phyloP scores from a whole-genome alignment of 2,888 invertebrate genomes.

The Watsonalla binaria region DNA sequence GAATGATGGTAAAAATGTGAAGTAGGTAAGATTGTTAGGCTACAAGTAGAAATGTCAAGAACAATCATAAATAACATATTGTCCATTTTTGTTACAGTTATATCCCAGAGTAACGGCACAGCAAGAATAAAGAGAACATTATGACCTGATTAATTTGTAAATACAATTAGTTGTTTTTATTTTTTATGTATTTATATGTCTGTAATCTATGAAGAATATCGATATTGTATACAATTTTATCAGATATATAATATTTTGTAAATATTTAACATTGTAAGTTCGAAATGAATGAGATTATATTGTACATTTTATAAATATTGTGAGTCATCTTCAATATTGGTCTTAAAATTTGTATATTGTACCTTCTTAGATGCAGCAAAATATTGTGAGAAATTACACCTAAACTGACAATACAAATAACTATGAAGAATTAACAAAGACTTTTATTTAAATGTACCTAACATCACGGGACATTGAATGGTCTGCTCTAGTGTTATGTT shows the following conservation, averaged over 20 bases:
- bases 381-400: constrained; percentile 74
- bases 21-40: too few relatives aligned
- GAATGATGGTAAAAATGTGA: too few relatives aligned
- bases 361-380: constrained; percentile 60
- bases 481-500: too few relatives aligned
- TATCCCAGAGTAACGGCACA: constrained; percentile 81
- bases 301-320: constrained; percentile 77
- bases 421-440: constrained; percentile 40
- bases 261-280: constrained; percentile 69
- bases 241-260: constrained; percentile 75
- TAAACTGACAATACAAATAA: constrained; percentile 77
- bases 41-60: too few relatives aligned
- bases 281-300: constrained; percentile 78
- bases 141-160: constrained; percentile 67
- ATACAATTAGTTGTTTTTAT: constrained; percentile 68
- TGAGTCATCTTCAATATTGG: constrained; percentile 71
- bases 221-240: constrained; percentile 76
- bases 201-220: constrained; percentile 65
- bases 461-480: too few relatives aligned
- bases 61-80: constrained; percentile 1
- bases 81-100: constrained; percentile 66
- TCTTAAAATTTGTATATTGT: constrained; percentile 71
- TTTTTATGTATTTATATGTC: constrained; percentile 76
- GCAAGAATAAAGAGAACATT: constrained; percentile 56
- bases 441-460: constrained; percentile 12